Base-by-base conservation (phyloP, 2,113 vertebrate species). In the Lamprotornis superbus region DNA sequence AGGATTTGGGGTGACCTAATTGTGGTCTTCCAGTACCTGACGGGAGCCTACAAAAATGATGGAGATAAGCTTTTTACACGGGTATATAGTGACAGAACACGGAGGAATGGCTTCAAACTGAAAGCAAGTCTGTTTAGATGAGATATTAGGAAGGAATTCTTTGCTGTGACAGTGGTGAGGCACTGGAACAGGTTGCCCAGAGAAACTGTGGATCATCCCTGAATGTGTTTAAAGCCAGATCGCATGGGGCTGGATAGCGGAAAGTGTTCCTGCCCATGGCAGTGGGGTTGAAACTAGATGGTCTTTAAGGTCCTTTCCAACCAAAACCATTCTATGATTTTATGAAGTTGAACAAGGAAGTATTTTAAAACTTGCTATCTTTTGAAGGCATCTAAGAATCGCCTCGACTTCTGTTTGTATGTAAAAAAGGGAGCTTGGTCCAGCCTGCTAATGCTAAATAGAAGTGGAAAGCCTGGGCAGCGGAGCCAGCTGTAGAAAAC, bases 401-500 rank as follows among this genome's bases (percentile, higher is more conserved):
- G 28, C 5, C 20, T n/a, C 2, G 1, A 5, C 31, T 57, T 40
- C 28, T 17, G 5, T 10, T 27, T 5, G 24, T 31, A 3, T 25
- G 49, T 27, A 23, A 40, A 52, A 64, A 76, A 75, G 10, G 22
- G 28, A 67, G 22, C 21, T 49, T 35, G 7, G 57, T 57, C 23
- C 15, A 22, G 20, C 10, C 10, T 35, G 33, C 8, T 15, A 8
- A 16, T 9, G 50, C 20, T 25, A 14, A 15, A 39, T 10, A 27
- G 20, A 12, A 15, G 46, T 0, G 28, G 39, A 15, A 49, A 56
- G 13, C 5, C 8, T 2, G 67, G 35, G 2, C 19, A 18, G 28
- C 22, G 21, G 10, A n/a, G 12, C 5, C 21, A 1, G 28, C 6
- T 8, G n/a, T 13, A 19, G 22, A 20, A 22, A 15, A 23, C 1